Conservation (phyloP, 37 sponge, comb jelly and placozoan species). For the Geodia barretti region DNA sequence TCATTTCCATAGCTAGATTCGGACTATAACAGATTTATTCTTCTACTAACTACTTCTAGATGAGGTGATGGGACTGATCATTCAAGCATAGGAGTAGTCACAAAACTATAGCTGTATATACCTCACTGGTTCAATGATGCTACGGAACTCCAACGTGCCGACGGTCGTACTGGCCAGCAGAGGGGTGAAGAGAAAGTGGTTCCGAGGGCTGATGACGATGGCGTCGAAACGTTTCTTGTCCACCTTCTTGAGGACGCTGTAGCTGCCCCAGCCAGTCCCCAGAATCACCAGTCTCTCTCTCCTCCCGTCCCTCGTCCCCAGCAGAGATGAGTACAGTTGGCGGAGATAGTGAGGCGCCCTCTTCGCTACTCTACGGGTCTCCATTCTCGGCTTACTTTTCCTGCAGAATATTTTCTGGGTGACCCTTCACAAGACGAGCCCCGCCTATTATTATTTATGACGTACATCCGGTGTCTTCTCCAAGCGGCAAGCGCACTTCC, state of each 20-base stretch:
- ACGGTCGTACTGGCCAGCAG: constrained; percentile 90
- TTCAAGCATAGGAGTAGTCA: no score
- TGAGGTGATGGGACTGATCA: no score
- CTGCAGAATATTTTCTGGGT: no score
- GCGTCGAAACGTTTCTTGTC: constrained; percentile 67
- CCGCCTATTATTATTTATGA: no score
- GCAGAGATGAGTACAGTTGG: no score
- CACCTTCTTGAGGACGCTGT: constrained; percentile 67
- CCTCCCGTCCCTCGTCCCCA: no score
- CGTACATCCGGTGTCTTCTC: no score
- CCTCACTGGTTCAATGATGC: constrained; percentile 87
- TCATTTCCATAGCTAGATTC: not conserved
- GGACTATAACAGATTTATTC: not conserved
- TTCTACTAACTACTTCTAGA: no score
- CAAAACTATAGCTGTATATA: no score
- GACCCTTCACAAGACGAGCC: no score
- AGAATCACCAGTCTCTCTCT: constrained; percentile 69
- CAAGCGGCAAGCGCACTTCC: no score
- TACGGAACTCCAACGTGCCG: constrained; percentile 89
- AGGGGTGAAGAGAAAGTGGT: constrained; percentile 94
- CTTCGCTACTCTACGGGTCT: not conserved
- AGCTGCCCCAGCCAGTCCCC: constrained; percentile 90
- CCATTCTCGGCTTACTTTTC: not conserved
- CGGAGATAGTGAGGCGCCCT: not conserved
- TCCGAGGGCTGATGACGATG: constrained; percentile 82